Percentiles rank a stretch among this genome's conserved stretches.
Conservation (phyloP, 1,140 invertebrate genomes). For the Geopemphigus sp. region DNA sequence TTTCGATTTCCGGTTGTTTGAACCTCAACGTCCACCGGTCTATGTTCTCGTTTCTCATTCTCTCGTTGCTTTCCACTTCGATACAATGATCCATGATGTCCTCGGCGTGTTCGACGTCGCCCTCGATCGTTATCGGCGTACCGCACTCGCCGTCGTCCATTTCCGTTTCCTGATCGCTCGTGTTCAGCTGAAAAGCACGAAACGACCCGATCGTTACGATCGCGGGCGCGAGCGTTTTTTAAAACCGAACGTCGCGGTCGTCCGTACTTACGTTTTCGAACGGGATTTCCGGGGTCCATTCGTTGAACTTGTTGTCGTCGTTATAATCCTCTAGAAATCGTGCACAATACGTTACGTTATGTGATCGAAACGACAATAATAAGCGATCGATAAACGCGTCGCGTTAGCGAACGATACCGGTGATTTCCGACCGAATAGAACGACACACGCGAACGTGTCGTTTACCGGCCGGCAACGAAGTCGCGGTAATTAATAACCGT, state of each 20-base stretch:
- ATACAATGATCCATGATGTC: constrained; percentile 86
- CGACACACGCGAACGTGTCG: too few relatives aligned
- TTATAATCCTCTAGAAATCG: constrained; percentile 41
- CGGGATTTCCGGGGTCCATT: constrained; percentile 88
- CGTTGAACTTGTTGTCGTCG: constrained; percentile 34
- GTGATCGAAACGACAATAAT: too few relatives aligned
- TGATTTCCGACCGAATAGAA: too few relatives aligned
- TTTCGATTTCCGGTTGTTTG: constrained; percentile 69
- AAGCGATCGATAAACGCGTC: too few relatives aligned
- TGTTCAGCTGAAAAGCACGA: constrained; percentile 58
- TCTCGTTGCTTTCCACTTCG: constrained; percentile 88
- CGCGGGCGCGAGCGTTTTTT: too few relatives aligned
- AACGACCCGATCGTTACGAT: too few relatives aligned
- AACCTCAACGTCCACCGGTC: constrained; percentile 83
- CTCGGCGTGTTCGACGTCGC: constrained; percentile 69
- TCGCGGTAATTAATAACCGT: too few relatives aligned
- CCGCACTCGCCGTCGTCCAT: constrained; percentile 50
- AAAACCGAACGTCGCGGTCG: too few relatives aligned
- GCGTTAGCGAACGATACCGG: too few relatives aligned
- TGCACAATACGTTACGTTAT: too few relatives aligned
- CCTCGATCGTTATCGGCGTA: constrained; percentile 50
- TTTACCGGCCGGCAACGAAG: too few relatives aligned
- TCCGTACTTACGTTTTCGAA: constrained; percentile 75
- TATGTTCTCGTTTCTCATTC: constrained; percentile 84
- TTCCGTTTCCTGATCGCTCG: constrained; percentile 57